These are phyloP conservation scores for Drosophila navojoa DNA, from an alignment of 1,140 invertebrate genomes.

Conservation along the genomic window DNA sequence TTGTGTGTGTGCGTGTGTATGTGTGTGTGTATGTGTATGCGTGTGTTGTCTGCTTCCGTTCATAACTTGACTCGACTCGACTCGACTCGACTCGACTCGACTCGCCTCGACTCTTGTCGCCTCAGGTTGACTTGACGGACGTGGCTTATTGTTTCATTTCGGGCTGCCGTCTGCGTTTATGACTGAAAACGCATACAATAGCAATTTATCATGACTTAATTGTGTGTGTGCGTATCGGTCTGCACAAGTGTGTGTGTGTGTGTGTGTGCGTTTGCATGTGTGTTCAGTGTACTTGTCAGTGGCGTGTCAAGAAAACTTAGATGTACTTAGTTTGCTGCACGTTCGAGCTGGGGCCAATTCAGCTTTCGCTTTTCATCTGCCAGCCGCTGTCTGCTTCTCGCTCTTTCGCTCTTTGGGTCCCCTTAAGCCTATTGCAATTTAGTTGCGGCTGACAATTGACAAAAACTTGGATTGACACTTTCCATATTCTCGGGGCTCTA, in stretches of 20 bases:
- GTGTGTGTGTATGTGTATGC: slow-evolving; percentile 26
- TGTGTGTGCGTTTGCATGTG: slow-evolving; percentile 9
- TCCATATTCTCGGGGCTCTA: slow-evolving; percentile 67
- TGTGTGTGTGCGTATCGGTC: slow-evolving; percentile 46
- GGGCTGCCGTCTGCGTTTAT: slow-evolving; percentile 65
- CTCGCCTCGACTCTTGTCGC: slow-evolving; percentile 71
- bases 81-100: slow-evolving; percentile 20
- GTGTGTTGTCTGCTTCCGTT: slow-evolving; percentile 63
- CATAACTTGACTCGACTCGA: slow-evolving; percentile 49
- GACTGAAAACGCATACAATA: slow-evolving; percentile 78
- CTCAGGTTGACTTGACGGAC: slow-evolving; percentile 79
- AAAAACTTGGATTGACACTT: slow-evolving; percentile 74
- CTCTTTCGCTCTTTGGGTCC: slow-evolving; percentile 11
- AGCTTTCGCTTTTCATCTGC: slow-evolving; percentile 22
- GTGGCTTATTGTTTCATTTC: slow-evolving; percentile 82
- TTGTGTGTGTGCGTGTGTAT: slow-evolving; percentile 6
- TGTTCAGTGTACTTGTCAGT: slow-evolving; percentile 65
- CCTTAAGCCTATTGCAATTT: slow-evolving; percentile 18
- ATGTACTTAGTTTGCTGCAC: slow-evolving; percentile 66
- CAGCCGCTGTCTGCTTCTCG: slow-evolving; percentile 4
- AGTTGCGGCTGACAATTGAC: slow-evolving; percentile 32
- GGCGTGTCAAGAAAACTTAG: slow-evolving; percentile 69
- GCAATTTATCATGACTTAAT: slow-evolving; percentile 80
- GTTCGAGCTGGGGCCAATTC: slow-evolving; percentile 49
- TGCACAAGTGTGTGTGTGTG: slow-evolving; percentile 13